These are phyloP conservation scores for Cliona cf. orientalis DNA, from an alignment of 37 sponge, comb jelly and placozoan species.

Conservation along the genomic window DNA sequence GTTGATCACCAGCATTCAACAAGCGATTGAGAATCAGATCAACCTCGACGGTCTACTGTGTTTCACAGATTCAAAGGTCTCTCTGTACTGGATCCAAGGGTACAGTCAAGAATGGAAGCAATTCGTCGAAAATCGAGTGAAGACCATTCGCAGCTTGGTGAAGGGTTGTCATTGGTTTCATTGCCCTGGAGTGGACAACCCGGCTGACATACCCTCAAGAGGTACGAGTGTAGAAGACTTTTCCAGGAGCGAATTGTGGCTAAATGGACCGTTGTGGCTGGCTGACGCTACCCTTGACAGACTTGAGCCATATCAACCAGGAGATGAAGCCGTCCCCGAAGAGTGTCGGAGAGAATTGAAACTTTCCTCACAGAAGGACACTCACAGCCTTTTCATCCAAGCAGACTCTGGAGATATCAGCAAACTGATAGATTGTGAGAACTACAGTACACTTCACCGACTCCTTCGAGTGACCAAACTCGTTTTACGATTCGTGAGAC, in stretches of 20 bases:
- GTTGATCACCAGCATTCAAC: not conserved
- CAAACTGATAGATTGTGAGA: too few relatives aligned
- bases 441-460: too few relatives aligned
- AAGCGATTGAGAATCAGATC: not conserved
- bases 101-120: too few relatives aligned
- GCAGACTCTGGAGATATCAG: too few relatives aligned
- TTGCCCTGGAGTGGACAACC: slow-evolving; percentile 28
- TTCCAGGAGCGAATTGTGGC: not conserved
- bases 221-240: not conserved
- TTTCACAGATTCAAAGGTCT: slow-evolving; percentile 10
- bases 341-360: not conserved
- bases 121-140: slow-evolving; percentile 32
- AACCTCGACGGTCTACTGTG: not conserved
- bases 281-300: not conserved
- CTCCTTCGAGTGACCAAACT: too few relatives aligned
- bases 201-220: slow-evolving; percentile 35
- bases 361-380: too few relatives aligned
- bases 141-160: not conserved
- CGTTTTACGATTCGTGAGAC: too few relatives aligned
- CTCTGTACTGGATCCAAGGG: slow-evolving; percentile 6
- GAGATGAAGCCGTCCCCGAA: not conserved
- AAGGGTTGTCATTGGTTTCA: slow-evolving; percentile 12
- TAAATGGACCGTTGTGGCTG: slow-evolving; percentile 1
- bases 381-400: too few relatives aligned
- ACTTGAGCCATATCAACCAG: not conserved